A percentile compares a stretch with the other conserved stretches of the same genome.
Conservation (phyloP, 2,113 vertebrate genomes). For the Platysternon megacephalum region DNA sequence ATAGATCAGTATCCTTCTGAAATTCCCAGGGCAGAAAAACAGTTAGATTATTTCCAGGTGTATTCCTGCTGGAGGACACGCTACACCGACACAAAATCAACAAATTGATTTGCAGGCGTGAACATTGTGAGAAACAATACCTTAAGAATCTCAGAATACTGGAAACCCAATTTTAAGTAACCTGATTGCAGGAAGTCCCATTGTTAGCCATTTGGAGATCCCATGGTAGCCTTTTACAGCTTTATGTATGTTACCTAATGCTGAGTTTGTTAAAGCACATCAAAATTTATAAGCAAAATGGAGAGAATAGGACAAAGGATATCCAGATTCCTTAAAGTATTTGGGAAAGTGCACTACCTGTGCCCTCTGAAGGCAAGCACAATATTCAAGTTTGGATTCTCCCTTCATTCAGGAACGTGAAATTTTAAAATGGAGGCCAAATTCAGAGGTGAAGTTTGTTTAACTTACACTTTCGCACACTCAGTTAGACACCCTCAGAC, state of each 20-base stretch:
- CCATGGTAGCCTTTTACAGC: background rate
- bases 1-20: background rate
- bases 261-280: background rate
- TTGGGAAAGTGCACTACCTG: background rate
- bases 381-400: background rate
- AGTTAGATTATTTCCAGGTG: slow-evolving; percentile 4
- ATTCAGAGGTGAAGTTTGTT: background rate
- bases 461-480: background rate
- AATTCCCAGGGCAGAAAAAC: slow-evolving; percentile 5
- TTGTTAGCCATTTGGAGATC: background rate
- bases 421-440: background rate
- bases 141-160: background rate
- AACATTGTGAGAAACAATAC: background rate
- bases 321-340: background rate
- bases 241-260: background rate
- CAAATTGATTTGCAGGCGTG: background rate
- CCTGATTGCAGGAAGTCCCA: background rate
- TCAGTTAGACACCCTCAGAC: background rate
- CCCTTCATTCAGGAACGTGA: background rate
- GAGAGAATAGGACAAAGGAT: background rate
- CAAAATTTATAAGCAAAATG: background rate
- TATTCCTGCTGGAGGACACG: background rate
- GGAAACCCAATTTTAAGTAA: background rate
- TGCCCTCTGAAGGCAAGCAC: background rate
- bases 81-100: accelerated